Conservation (phyloP, 2,797 vertebrate genomes). For the Gorsachius magnificus region DNA sequence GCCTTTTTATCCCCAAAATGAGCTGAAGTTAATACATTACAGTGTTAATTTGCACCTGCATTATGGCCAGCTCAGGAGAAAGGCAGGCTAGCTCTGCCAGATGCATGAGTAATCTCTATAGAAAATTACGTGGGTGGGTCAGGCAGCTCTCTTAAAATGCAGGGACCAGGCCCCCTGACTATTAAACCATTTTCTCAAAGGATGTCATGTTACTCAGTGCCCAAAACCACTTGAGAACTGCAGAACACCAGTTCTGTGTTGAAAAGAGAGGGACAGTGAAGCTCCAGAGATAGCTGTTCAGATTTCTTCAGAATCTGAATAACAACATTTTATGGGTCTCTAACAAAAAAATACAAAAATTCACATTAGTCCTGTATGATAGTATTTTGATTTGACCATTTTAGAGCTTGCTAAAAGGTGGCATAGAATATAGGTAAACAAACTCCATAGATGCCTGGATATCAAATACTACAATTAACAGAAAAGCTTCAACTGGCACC, state of each 20-base stretch:
- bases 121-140: not conserved
- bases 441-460: not conserved
- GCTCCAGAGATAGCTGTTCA: not conserved
- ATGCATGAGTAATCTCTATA: not conserved
- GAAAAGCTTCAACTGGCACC: not conserved
- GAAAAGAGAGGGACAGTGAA: not conserved
- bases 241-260: not conserved
- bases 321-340: not conserved
- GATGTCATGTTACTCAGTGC: rapidly evolving
- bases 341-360: not conserved
- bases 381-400: not conserved
- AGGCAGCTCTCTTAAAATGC: not conserved
- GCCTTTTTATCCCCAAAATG: not conserved
- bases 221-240: not conserved
- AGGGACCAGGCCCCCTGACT: not conserved
- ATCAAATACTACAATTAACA: not conserved
- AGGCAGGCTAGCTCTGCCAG: not conserved
- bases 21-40: not conserved
- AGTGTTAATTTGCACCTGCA: not conserved
- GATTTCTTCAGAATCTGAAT: not conserved
- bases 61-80: not conserved
- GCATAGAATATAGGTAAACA: not conserved
- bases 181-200: not conserved
- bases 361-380: not conserved
- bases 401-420: not conserved